Base-by-base conservation (phyloP, 2,888 invertebrate species). In the Napeogenes sylphis region DNA sequence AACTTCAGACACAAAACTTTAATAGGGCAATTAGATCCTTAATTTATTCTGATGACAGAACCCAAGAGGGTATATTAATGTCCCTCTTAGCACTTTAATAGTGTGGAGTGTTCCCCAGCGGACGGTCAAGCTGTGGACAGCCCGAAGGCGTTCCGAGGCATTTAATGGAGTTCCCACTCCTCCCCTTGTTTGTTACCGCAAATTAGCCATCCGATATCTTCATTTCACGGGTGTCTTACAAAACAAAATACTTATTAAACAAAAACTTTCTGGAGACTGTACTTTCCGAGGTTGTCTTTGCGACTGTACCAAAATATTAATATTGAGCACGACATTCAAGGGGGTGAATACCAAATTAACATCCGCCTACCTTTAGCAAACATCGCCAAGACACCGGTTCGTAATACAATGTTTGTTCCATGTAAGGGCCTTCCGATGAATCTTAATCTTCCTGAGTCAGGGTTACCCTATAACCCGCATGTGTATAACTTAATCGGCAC, bases 271-370 rank as follows among this genome's bases (percentile, higher is more conserved):
- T 6, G 42, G 42, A 3, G 51, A 51, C 51, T 30, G 51, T 51
- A 51, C 4, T 51, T 42, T 59, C 62, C 61, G 45, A 62, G 55
- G 59, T 42, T 42, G 68, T 69, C 62, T 70, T 68, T 64, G 65
- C 59, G 64, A 60, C 62, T 65, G 62, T 63, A 69, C 72, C 84
- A 75, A 85, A 88, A 88, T 89, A 89, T 89, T 87, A 89, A 90
- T 89, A 87, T 85, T 80, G 77, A 78, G 73, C 75, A 74, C 79
- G 77, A 73, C 73, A 74, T 71, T 73, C 75, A 80, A 71, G 70
- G 72, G 88, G 89, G 87, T 88, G 90, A 90, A 90, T 89, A 87
- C 86, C 78, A 87, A 90, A 90, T 90, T 90, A 90, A 90, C 90
- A 90, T 89, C 79, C 79, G 80, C 72, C 68, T 88, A 90, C 90